These are phyloP conservation scores for Saxicola maurus DNA, from an alignment of 2,797 vertebrate genomes.

Conservation along the genomic window DNA sequence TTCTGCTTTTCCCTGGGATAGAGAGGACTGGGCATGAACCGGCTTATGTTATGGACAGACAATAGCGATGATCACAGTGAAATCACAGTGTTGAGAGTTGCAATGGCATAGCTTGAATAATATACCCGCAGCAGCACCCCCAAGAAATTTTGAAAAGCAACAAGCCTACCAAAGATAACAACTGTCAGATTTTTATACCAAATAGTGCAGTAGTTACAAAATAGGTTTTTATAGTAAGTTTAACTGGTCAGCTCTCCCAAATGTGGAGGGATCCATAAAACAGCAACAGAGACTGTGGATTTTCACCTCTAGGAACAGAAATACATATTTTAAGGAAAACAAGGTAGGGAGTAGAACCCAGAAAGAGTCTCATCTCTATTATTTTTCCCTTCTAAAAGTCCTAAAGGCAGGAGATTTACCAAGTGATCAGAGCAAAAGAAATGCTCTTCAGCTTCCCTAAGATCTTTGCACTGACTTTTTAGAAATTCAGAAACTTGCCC, in stretches of 20 bases:
- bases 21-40: background rate
- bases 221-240: background rate
- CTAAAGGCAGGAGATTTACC: background rate
- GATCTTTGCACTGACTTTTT: background rate
- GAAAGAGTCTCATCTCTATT: background rate
- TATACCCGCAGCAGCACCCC: background rate
- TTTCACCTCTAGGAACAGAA: background rate
- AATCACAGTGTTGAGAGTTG: background rate
- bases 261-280: background rate
- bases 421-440: background rate
- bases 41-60: background rate
- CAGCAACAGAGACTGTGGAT: background rate
- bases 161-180: background rate
- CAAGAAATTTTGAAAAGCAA: background rate
- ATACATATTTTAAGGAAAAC: background rate
- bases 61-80: background rate
- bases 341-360: background rate
- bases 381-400: background rate
- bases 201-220: background rate
- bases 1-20: background rate
- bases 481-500: background rate
- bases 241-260: background rate
- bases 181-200: background rate
- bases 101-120: background rate
- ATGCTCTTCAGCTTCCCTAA: background rate